These are phyloP conservation scores for Stigmatopora nigra DNA, from an alignment of 2,113 vertebrate genomes.

Conservation along the genomic window DNA sequence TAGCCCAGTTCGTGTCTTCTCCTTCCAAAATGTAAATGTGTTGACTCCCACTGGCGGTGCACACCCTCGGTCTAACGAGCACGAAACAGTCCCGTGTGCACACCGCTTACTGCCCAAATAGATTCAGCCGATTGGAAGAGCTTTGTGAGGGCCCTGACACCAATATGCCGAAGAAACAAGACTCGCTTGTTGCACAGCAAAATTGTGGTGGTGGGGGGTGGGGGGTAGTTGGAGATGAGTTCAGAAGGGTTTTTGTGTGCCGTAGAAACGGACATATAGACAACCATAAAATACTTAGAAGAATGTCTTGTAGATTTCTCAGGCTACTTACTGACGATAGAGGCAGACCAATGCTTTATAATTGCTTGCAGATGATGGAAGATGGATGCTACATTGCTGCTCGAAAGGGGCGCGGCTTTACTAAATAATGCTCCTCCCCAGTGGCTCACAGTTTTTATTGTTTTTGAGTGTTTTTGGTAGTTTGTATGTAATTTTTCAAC, in stretches of 20 bases:
- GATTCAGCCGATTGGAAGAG: slow-evolving; percentile 48
- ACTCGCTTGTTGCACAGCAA: neutral
- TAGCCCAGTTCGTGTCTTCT: neutral
- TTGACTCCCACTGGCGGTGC: slow-evolving; percentile 47
- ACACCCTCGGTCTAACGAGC: slow-evolving; percentile 64
- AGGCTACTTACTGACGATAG: neutral
- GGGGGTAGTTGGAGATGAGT: neutral
- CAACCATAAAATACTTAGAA: neutral
- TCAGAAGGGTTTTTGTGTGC: slow-evolving; percentile 5
- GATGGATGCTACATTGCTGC: neutral
- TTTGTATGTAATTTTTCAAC: no score
- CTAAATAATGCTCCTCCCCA: no score
- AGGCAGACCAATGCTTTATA: neutral
- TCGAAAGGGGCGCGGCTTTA: neutral
- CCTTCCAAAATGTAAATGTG: slow-evolving; percentile 38
- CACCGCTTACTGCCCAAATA: slow-evolving; percentile 58
- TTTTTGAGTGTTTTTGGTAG: no score
- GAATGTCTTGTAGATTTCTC: neutral
- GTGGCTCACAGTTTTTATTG: no score
- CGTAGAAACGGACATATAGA: neutral
- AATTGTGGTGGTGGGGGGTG: slow-evolving; percentile 3
- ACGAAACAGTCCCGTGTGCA: slow-evolving; percentile 54
- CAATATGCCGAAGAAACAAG: slow-evolving; percentile 29
- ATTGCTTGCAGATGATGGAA: neutral
- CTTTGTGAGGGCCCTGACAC: slow-evolving; percentile 49